A percentile compares a stretch with the other conserved stretches of the same genome.
Conservation (phyloP, 1,140 invertebrate genomes). For the Polypedilum vanderplanki region DNA sequence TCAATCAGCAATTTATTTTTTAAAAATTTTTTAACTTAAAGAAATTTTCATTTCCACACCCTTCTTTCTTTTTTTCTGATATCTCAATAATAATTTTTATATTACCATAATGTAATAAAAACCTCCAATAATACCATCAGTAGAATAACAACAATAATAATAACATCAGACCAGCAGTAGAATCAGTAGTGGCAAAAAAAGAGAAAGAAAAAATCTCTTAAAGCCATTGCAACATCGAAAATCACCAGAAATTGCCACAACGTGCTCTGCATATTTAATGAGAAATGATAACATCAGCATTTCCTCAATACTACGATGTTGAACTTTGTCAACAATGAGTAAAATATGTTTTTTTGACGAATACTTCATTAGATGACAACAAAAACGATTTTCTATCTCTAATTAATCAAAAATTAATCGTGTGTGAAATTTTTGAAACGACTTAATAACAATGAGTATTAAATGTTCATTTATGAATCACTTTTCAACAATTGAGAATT, state of each 20-base stretch:
- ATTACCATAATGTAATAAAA: too few relatives aligned
- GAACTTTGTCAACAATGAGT: not conserved
- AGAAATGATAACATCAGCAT: slow-evolving; percentile 5
- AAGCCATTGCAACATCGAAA: not conserved
- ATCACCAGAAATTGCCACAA: slow-evolving; percentile 22
- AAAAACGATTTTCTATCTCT: not conserved
- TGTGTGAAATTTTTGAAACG: not conserved
- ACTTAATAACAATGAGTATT: too few relatives aligned
- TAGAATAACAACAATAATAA: not conserved
- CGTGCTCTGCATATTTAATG: slow-evolving; percentile 11
- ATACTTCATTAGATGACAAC: not conserved
- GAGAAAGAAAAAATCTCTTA: not conserved
- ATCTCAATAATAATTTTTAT: too few relatives aligned
- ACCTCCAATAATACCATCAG: too few relatives aligned
- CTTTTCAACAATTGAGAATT: too few relatives aligned
- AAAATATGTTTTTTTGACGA: not conserved
- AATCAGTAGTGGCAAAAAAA: not conserved
- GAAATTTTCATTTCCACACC: too few relatives aligned
- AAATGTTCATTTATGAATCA: too few relatives aligned
- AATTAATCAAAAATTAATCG: not conserved
- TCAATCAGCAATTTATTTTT: too few relatives aligned
- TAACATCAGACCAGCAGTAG: not conserved
- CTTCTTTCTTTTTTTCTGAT: too few relatives aligned
- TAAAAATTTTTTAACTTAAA: too few relatives aligned
- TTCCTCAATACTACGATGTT: not conserved